These are phyloP conservation scores for Gallirallus australis DNA, from an alignment of 2,797 vertebrate species.

Conservation along the genomic window DNA sequence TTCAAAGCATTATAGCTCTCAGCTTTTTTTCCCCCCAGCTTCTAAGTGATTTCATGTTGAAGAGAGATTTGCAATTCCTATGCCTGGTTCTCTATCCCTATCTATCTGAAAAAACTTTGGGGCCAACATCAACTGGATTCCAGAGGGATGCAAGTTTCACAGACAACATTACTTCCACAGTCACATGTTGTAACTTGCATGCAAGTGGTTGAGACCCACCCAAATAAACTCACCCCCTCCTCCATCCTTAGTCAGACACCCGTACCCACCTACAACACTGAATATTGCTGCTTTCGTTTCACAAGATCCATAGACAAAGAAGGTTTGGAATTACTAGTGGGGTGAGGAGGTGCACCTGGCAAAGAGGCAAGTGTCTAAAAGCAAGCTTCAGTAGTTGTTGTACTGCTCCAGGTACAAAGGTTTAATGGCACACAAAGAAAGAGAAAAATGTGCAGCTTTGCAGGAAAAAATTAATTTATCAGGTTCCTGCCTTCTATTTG, in stretches of 20 bases:
- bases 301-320: background rate
- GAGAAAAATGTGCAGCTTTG: background rate
- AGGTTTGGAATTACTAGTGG: background rate
- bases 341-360: background rate
- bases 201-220: background rate
- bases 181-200: fast-evolving
- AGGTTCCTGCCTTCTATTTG: background rate
- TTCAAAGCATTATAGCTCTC: background rate
- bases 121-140: background rate
- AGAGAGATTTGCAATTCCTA: background rate
- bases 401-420: background rate
- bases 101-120: background rate
- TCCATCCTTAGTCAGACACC: background rate
- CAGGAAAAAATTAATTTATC: background rate
- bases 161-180: background rate
- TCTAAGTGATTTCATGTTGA: background rate
- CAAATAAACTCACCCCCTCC: background rate
- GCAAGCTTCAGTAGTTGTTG: background rate
- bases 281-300: background rate
- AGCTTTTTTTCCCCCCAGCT: background rate
- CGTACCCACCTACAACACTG: background rate
- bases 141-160: background rate
- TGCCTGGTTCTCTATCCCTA: background rate
- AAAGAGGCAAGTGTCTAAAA: background rate
- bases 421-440: background rate